A percentile compares a stretch with the other conserved stretches of the same genome.
Conservation (phyloP, 2,888 invertebrate genomes). For the Andricus quercusramuli region DNA sequence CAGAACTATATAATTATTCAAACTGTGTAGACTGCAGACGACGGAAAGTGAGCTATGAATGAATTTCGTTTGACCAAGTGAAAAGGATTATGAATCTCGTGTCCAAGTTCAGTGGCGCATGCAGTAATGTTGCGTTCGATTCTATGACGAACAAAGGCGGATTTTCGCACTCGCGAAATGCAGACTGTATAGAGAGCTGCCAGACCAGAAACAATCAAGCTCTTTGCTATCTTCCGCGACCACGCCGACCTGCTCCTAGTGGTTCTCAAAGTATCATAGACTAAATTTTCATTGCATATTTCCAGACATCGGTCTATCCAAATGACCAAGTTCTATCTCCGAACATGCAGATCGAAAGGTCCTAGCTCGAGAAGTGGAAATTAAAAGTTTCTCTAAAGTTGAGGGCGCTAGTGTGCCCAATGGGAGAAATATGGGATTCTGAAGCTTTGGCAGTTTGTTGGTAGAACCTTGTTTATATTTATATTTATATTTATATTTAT, state of each 20-base stretch:
- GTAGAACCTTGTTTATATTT: neutral
- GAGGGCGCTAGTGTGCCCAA: too few species aligned
- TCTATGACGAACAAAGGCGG: constrained; percentile 56
- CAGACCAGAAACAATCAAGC: constrained; percentile 77
- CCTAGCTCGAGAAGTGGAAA: too few species aligned
- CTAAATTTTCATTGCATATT: neutral
- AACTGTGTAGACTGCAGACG: neutral
- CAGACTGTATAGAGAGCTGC: constrained; percentile 69
- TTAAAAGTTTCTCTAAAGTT: too few species aligned
- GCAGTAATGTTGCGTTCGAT: constrained; percentile 61
- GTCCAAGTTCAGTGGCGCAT: constrained; percentile 53
- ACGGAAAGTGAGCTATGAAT: neutral
- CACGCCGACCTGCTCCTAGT: constrained; percentile 56
- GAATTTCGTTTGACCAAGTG: constrained; percentile 27
- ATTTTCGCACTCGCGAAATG: constrained; percentile 50
- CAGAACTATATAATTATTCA: neutral
- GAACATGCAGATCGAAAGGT: too few species aligned
- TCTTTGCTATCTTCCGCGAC: constrained; percentile 71
- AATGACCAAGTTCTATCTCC: too few species aligned
- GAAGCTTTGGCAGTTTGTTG: too few species aligned
- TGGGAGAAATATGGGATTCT: too few species aligned
- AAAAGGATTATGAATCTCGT: constrained; percentile 32
- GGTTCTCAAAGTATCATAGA: constrained; percentile 4
- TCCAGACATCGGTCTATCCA: too few species aligned
- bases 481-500: neutral